Evolutionary conservation across 2,797 vertebrate genomes (phyloP).

Genomic region (Rhabdophis nuchalis): DNA sequence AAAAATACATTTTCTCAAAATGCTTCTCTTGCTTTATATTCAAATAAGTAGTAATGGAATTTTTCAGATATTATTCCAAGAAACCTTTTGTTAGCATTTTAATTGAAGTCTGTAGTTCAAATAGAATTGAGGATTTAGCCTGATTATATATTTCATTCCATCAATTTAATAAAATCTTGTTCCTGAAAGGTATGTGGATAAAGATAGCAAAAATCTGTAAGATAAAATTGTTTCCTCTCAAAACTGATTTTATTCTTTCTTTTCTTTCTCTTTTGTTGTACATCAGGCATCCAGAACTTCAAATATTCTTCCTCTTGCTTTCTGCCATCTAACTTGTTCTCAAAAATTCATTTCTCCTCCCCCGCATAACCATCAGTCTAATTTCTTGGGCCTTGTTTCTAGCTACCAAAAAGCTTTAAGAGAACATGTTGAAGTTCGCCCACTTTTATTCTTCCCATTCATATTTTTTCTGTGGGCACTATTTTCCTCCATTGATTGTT

Average conservation of each 20-base stretch:
- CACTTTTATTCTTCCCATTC: too few species aligned
- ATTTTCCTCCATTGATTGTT: background rate
- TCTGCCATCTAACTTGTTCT: background rate
- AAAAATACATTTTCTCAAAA: background rate
- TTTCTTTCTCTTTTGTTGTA: background rate
- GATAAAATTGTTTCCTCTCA: background rate
- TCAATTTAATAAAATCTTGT: background rate
- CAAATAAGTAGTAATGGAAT: background rate
- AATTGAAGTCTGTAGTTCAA: background rate
- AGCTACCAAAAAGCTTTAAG: background rate
- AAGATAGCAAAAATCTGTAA: background rate
- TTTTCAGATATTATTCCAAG: background rate
- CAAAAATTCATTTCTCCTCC: background rate
- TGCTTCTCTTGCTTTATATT: background rate
- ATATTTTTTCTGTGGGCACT: background rate
- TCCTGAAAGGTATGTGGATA: background rate
- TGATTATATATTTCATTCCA: background rate
- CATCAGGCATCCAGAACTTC: background rate
- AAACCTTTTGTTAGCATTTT: background rate
- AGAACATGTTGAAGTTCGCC: too few species aligned
- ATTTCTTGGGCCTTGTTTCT: background rate
- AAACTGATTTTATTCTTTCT: background rate
- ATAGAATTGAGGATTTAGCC: background rate
- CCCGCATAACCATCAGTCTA: background rate
- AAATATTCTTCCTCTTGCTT: background rate